Base-by-base conservation (phyloP, 1,140 invertebrate species). In the Calliopsis andreniformis region DNA sequence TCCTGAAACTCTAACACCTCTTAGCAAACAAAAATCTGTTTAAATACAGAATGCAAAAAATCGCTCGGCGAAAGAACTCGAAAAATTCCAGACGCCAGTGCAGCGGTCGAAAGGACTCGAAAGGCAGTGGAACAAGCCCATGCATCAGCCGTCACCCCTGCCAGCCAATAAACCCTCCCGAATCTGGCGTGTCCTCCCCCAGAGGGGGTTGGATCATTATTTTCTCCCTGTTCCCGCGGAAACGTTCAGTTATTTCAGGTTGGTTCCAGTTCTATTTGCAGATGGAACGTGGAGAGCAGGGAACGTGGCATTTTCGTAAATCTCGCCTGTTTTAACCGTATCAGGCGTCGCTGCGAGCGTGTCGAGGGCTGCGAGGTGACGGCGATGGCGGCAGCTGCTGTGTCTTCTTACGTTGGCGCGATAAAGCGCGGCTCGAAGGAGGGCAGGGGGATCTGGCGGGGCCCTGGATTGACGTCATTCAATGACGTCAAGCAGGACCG, bases 401-500 rank as follows among this genome's bases (percentile, higher is more conserved):
- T 61, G 71, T 76, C 80, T 83, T 83, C 80, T 79, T 83, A 83
- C 71, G 78, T 84, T 72, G 63, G 68, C 55, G 72, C 78, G 81
- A 77, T 84, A 84, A 84, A 84, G 47, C 82, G 72, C 61, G 76
- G 39, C 49, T 68, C 49, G 59, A 51, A 67, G 55, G 55, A 30
- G 30, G 47, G 78, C 43, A 51, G 66, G 42, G 39, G 45, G 56
- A 55, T 49, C 78, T 64, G 78, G 71, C 64, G 82, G 81, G 81
- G 53, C 67, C 73, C 68, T 76, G 82, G 76, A 88, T 89, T 89
- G 87, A 89, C 87, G 87, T 89, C 87, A 88, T 87, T 79, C 63
- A 39, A 82, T 89, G 87, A 89, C 87, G 87, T 89, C 87, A 89
- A 89, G 64, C 87, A 89, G 86, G 78, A 70, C 63, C 83, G 87